Conservation (phyloP, 1,140 invertebrate genomes). For the Planococcus citri region DNA sequence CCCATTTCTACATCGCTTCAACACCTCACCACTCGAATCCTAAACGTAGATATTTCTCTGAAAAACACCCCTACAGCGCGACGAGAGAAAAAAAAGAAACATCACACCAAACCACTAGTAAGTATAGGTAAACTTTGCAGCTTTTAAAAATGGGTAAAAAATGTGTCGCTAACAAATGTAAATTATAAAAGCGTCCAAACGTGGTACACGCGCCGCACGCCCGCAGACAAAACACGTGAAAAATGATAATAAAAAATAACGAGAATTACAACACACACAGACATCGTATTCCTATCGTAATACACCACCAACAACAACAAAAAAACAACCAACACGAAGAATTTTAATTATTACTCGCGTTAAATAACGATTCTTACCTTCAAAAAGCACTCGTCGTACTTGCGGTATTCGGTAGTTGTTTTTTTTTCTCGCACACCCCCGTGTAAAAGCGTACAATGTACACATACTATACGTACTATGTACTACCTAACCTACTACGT, state of each 20-base stretch:
- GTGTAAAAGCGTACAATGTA: too few relatives aligned
- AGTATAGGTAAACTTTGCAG: too few relatives aligned
- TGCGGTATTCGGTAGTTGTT: neutral
- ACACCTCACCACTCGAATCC: too few relatives aligned
- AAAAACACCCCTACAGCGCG: too few relatives aligned
- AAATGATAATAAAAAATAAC: conserved; percentile 1
- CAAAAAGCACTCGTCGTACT: conserved; percentile 6
- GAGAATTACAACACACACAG: neutral
- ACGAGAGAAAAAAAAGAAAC: too few relatives aligned
- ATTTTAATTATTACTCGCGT: conserved; percentile 7
- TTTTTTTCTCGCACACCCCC: neutral
- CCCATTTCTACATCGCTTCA: too few relatives aligned
- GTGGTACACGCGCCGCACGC: neutral
- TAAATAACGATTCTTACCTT: conserved; percentile 7
- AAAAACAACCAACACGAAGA: neutral
- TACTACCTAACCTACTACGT: too few relatives aligned
- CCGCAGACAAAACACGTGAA: neutral
- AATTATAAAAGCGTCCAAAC: neutral
- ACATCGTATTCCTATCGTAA: too few relatives aligned
- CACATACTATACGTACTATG: too few relatives aligned
- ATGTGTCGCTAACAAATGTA: conserved; percentile 1
- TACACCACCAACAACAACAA: neutral
- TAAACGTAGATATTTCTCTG: too few relatives aligned
- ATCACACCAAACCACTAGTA: too few relatives aligned
- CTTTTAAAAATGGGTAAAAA: too few relatives aligned